phyloP scores from a whole-genome alignment of 2,888 invertebrate genomes.

The Calliphora vomitoria region DNA sequence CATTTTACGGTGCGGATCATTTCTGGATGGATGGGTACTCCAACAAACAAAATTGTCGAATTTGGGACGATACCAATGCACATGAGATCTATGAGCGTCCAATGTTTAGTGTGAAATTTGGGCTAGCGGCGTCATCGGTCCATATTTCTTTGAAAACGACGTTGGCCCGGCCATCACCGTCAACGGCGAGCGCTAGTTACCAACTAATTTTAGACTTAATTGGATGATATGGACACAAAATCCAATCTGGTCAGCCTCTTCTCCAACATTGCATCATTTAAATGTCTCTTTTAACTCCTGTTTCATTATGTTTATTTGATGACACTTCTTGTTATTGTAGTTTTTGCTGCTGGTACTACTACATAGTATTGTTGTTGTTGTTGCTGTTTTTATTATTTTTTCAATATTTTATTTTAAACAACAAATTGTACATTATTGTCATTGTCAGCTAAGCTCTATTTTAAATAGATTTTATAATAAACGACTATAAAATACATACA shows the following conservation, averaged over 20 bases:
- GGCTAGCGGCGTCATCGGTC: too few species aligned
- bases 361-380: slow-evolving; percentile 12
- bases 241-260: slow-evolving; percentile 4
- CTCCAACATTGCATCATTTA: slow-evolving; percentile 21
- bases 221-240: too few species aligned
- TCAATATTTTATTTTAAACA: slow-evolving; percentile 48
- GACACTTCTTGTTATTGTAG: slow-evolving; percentile 40
- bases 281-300: slow-evolving; percentile 40
- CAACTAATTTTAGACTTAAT: too few species aligned
- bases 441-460: slow-evolving; percentile 71
- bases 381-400: neutral
- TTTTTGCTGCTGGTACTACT: neutral
- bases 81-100: too few species aligned
- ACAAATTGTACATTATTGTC: slow-evolving; percentile 70
- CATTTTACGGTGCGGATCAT: too few species aligned
- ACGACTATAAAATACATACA: slow-evolving; percentile 26
- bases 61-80: too few species aligned
- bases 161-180: too few species aligned
- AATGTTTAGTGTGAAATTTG: too few species aligned
- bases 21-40: too few species aligned
- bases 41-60: too few species aligned
- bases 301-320: slow-evolving; percentile 58
- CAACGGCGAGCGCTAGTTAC: too few species aligned
- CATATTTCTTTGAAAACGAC: too few species aligned
- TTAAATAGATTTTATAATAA: slow-evolving; percentile 61